phyloP scores from a whole-genome alignment of 2,113 vertebrate genomes.

The Aythya baeri region DNA sequence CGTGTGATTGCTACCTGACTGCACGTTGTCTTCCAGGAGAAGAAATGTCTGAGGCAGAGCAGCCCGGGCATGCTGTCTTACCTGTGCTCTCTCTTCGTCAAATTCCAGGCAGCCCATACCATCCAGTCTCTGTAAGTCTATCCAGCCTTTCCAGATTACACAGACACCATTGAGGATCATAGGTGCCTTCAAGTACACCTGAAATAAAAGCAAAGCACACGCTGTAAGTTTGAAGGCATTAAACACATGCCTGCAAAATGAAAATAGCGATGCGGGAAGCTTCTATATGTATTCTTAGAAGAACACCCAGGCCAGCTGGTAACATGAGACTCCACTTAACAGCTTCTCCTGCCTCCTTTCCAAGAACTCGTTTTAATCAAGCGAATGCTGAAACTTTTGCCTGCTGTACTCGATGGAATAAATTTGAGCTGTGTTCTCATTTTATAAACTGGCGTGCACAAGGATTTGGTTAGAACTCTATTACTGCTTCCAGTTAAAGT shows the following conservation, averaged over 20 bases:
- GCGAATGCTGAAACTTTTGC: not conserved
- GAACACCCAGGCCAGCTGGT: constrained; percentile 39
- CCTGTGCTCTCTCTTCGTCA: constrained; percentile 97
- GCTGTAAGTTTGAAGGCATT: not conserved
- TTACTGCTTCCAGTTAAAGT: not conserved
- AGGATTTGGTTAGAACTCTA: not conserved
- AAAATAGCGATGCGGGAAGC: not conserved
- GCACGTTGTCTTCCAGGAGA: not conserved
- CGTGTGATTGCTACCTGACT: not conserved
- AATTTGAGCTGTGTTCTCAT: constrained; percentile 21
- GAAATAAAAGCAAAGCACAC: constrained; percentile 49
- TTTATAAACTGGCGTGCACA: not conserved
- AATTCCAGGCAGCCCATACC: constrained; percentile 99
- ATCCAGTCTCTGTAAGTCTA: constrained; percentile 96
- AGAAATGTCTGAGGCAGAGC: not conserved
- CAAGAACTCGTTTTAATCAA: constrained; percentile 47
- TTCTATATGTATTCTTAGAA: constrained; percentile 3
- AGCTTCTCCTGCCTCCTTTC: constrained; percentile 37
- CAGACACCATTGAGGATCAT: constrained; percentile 99
- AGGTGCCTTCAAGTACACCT: constrained; percentile 97
- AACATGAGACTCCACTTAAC: constrained; percentile 39
- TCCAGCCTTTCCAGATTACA: constrained; percentile 99
- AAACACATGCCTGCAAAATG: not conserved
- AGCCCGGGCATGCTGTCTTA: constrained; percentile 63
- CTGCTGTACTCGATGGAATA: constrained; percentile 27